Percentiles rank a stretch among this genome's conserved stretches.
Conservation (phyloP, 2,888 invertebrate species). For the Dicyrtomina minuta region DNA sequence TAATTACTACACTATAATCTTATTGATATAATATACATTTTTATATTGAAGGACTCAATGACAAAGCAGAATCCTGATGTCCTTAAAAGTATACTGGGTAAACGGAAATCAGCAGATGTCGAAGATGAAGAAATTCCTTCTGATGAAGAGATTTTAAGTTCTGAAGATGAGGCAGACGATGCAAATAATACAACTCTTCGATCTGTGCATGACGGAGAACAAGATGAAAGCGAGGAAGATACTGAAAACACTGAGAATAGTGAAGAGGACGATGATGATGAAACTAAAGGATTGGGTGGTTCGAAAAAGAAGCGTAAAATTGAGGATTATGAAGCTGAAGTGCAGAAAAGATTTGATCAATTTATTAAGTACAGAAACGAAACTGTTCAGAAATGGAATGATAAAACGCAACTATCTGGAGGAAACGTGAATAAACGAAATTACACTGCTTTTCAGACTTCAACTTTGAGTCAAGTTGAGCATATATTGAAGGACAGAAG, state of each 20-base stretch:
- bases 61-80: conserved; percentile 65
- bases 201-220: background rate
- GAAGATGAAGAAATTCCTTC: background rate
- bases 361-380: conserved; percentile 72
- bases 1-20: background rate
- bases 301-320: conserved; percentile 13
- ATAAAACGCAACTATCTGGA: conserved; percentile 77
- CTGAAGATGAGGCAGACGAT: conserved; percentile 33
- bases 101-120: background rate
- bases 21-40: conserved; percentile 53
- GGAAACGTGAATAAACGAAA: conserved; percentile 65
- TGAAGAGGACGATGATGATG: conserved; percentile 33
- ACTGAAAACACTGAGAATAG: conserved; percentile 7
- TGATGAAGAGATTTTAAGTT: conserved; percentile 48
- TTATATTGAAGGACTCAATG: conserved; percentile 55
- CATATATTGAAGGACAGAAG: conserved; percentile 76
- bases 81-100: conserved; percentile 56
- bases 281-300: conserved; percentile 45
- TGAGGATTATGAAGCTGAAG: conserved; percentile 21
- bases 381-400: conserved; percentile 91
- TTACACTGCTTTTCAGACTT: conserved; percentile 62
- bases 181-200: too few species aligned
- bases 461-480: conserved; percentile 74
- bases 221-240: background rate
- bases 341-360: conserved; percentile 59